Base-by-base conservation (phyloP, 2,888 invertebrate genomes). In the Buathra laborator region DNA sequence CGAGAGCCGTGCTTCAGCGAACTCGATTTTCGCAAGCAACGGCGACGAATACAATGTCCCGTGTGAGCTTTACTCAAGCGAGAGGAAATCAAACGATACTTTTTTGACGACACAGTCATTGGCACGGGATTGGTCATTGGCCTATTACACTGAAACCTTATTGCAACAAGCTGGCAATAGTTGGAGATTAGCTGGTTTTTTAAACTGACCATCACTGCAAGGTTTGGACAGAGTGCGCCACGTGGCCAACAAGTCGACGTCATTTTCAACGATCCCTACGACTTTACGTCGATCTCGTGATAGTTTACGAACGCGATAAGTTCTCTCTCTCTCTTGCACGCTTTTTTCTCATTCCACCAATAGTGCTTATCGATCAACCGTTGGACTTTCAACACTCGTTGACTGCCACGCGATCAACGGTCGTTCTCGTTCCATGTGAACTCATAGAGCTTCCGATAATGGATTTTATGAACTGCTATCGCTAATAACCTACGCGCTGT, bases 301-400 rank as follows among this genome's bases (percentile, higher is more conserved):
- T 62, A 78, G 59, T 79, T 82, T 80, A 72, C 66, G 51, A 75
- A 85, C 51, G 51, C 62, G 78, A 79, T 82, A 82, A 80, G 67
- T 78, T 75, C 66, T 62, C 3, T 29, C 3, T 29, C 37, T 66
- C 56, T 71, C 32, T n/a, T 19, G 37, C 67, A 12, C 59, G 29
- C 67, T 16, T 43, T 62, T 67, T 51, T 24, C 37, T 37, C 37
- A 9, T 37, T 37, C 59, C 44, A 16, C 10, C 44, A 32, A 43
- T 43, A 29, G 19, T 19, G 10, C n/a, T 51, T 80, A 83, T 82
- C 79, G 82, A 80, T 67, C 72, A 48, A 44, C 24, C 66, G 16
- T n/a, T 46, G 68, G 43, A 48, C 48, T 67, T 72, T 76, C 70
- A 76, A 64, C 72, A 14, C 68, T 68, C 51, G 56, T 67, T 44